phyloP scores from a whole-genome alignment of 2,113 vertebrate genomes.

The Xenopus tropicalis region DNA sequence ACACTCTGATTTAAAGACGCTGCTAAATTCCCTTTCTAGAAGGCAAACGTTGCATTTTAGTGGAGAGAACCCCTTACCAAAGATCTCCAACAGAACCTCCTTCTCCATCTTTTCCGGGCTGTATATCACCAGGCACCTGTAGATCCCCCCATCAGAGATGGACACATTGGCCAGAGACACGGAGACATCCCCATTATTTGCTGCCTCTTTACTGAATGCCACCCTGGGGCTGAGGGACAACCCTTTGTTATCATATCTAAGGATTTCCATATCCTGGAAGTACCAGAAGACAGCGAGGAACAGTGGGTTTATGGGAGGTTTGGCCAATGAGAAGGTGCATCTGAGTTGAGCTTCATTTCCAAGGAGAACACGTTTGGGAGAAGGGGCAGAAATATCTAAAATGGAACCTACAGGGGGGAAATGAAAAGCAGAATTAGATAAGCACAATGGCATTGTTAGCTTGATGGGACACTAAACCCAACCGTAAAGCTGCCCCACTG shows the following conservation, averaged over 20 bases:
- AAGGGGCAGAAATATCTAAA: conserved; percentile 4
- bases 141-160: conserved; percentile 4
- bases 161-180: background rate
- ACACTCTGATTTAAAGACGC: too few relatives aligned
- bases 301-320: background rate
- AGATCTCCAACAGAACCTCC: background rate
- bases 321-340: conserved; percentile 17
- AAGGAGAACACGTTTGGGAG: background rate
- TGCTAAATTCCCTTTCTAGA: too few relatives aligned
- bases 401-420: too few relatives aligned
- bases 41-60: too few relatives aligned
- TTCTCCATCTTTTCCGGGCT: background rate
- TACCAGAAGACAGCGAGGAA: conserved; percentile 6
- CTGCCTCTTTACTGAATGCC: background rate
- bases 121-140: conserved; percentile 17
- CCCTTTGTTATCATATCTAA: background rate
- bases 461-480: too few relatives aligned
- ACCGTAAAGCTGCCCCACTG: too few relatives aligned
- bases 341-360: background rate
- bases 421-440: too few relatives aligned
- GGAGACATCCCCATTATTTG: background rate
- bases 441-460: too few relatives aligned
- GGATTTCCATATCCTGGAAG: background rate
- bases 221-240: background rate
- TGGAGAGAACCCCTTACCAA: background rate